Evolutionary conservation across 2,888 invertebrate genomes (phyloP).

Genomic region (Chrysolina oricalcia): DNA sequence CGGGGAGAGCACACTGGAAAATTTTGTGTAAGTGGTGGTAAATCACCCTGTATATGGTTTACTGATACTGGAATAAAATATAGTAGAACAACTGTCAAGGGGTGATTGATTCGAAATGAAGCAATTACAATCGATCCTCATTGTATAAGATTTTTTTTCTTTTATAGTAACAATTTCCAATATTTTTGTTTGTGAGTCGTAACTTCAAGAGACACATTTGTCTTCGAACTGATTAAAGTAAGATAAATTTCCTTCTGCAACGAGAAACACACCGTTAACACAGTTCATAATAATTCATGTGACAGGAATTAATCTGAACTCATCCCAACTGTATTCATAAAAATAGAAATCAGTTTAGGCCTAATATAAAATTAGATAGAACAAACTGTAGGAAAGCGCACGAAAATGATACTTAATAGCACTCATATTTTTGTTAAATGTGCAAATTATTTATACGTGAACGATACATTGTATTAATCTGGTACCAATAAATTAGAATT

Average conservation of each 20-base stretch:
- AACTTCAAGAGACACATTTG: slow-evolving; percentile 23
- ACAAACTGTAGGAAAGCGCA: slow-evolving; percentile 27
- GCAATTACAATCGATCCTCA: neutral
- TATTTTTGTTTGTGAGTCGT: neutral
- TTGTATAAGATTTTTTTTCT: neutral
- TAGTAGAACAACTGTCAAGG: too few relatives aligned
- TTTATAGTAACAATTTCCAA: neutral
- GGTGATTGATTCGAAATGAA: too few relatives aligned
- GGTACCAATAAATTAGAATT: slow-evolving; percentile 6
- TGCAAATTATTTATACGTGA: slow-evolving; percentile 42
- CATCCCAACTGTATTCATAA: neutral
- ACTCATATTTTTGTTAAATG: slow-evolving; percentile 46
- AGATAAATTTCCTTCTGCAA: slow-evolving; percentile 11
- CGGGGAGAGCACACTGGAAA: too few relatives aligned
- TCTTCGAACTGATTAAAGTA: slow-evolving; percentile 38
- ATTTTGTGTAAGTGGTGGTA: too few relatives aligned
- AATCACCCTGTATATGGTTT: too few relatives aligned
- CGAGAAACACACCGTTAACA: neutral
- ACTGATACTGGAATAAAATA: too few relatives aligned
- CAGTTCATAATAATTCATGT: neutral
- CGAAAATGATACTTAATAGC: slow-evolving; percentile 37
- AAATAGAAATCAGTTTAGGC: slow-evolving; percentile 7
- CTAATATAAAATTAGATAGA: neutral
- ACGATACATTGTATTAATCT: slow-evolving; percentile 30
- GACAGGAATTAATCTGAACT: neutral